phyloP scores from a whole-genome alignment of 2,113 vertebrate species.

The Tenrec ecaudatus region DNA sequence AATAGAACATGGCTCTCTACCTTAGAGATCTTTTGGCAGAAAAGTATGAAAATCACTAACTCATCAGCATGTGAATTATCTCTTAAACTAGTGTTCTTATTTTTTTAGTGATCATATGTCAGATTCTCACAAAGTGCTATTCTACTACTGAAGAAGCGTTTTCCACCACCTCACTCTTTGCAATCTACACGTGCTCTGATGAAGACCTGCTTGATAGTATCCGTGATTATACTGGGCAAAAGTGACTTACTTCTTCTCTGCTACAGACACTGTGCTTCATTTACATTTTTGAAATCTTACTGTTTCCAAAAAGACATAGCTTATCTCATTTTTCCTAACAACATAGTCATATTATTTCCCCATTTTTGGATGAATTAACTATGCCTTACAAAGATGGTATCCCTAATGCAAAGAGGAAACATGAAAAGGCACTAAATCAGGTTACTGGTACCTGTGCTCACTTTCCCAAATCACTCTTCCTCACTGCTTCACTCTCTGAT shows the following conservation, averaged over 20 bases:
- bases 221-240: neutral
- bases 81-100: neutral
- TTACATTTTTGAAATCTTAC: neutral
- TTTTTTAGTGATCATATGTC: neutral
- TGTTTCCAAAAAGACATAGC: neutral
- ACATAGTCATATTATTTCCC: neutral
- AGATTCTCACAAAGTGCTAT: neutral
- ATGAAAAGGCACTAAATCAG: too few relatives aligned
- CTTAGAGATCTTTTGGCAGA: neutral
- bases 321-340: conserved; percentile 10
- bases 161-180: neutral
- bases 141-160: neutral
- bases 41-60: neutral
- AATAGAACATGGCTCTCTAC: neutral
- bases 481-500: too few relatives aligned
- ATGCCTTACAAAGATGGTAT: neutral
- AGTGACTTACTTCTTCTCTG: neutral
- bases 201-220: neutral
- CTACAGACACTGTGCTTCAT: neutral
- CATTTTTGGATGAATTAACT: conserved; percentile 22
- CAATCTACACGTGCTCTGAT: neutral
- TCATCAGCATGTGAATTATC: neutral
- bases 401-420: neutral
- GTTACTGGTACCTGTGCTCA: too few relatives aligned
- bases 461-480: too few relatives aligned